Conservation (phyloP, 2,888 invertebrate genomes). For the Pyrrhosoma nymphula region DNA sequence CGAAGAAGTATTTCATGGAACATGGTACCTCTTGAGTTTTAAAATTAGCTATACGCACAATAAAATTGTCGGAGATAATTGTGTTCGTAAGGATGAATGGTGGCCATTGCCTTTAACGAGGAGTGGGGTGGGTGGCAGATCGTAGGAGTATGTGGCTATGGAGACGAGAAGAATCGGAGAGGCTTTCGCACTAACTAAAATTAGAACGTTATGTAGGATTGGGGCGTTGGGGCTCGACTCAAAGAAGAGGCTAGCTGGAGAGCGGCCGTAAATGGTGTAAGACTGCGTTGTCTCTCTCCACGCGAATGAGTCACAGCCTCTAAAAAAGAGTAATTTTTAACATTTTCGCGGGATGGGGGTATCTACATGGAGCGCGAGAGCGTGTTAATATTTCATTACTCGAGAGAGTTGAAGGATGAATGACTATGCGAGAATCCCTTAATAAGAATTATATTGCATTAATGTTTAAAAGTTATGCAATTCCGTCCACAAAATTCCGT, state of each 20-base stretch:
- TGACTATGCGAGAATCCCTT: not conserved
- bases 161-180: conserved; percentile 64
- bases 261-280: conserved; percentile 66
- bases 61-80: not conserved
- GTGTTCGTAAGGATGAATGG: conserved; percentile 53
- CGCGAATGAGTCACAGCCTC: conserved; percentile 55
- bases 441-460: not conserved
- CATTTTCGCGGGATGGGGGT: not conserved
- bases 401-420: not conserved
- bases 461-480: not conserved
- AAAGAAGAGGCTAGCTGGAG: conserved; percentile 65
- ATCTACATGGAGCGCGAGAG: not conserved
- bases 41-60: conserved; percentile 6
- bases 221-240: conserved; percentile 67
- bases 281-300: conserved; percentile 57
- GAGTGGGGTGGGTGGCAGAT: conserved; percentile 55
- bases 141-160: conserved; percentile 64
- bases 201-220: conserved; percentile 66
- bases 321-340: conserved; percentile 40
- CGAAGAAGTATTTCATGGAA: not conserved
- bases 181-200: conserved; percentile 67
- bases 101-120: conserved; percentile 59
- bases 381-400: not conserved
- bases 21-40: not conserved
- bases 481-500: not conserved